Conservation (phyloP, 37 sponge, comb jelly and placozoan species). For the Dysidea cf. avara region DNA sequence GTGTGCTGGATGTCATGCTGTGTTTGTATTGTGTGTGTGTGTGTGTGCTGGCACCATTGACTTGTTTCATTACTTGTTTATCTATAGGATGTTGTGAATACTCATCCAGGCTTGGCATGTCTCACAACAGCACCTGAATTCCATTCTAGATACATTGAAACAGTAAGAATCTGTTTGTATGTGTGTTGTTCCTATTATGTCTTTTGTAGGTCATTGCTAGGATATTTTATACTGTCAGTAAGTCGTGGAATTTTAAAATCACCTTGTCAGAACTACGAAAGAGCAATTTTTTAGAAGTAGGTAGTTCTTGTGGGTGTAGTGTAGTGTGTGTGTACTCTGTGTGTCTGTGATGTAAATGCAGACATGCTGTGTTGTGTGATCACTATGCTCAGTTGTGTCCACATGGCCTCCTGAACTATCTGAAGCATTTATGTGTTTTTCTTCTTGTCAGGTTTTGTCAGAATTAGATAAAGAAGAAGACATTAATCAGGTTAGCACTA, state of each 20-base stretch:
- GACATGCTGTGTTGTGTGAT: not conserved
- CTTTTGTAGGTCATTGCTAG: constrained; percentile 73
- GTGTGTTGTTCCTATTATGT: not conserved
- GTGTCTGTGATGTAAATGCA: not conserved
- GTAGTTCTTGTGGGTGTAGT: no score
- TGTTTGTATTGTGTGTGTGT: not conserved
- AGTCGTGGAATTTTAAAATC: constrained; percentile 81
- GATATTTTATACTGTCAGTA: constrained; percentile 84
- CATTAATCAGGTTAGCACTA: constrained; percentile 64
- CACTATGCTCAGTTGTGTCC: not conserved
- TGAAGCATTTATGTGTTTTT: not conserved
- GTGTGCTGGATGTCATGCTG: no score
- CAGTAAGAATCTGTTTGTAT: constrained; percentile 53
- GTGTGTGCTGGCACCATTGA: not conserved
- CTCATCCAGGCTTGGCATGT: constrained; percentile 95
- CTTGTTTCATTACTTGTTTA: not conserved
- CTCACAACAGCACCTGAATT: constrained; percentile 90
- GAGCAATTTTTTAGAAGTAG: constrained; percentile 77
- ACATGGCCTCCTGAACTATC: not conserved
- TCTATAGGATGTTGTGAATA: constrained; percentile 86
- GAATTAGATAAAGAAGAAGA: constrained; percentile 60
- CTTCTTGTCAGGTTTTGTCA: constrained; percentile 15
- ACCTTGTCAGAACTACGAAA: constrained; percentile 73
- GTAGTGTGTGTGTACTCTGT: not conserved
- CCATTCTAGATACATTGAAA: constrained; percentile 94